These are phyloP conservation scores for Drosophila hydei DNA, from an alignment of 1,140 invertebrate genomes.

Conservation along the genomic window DNA sequence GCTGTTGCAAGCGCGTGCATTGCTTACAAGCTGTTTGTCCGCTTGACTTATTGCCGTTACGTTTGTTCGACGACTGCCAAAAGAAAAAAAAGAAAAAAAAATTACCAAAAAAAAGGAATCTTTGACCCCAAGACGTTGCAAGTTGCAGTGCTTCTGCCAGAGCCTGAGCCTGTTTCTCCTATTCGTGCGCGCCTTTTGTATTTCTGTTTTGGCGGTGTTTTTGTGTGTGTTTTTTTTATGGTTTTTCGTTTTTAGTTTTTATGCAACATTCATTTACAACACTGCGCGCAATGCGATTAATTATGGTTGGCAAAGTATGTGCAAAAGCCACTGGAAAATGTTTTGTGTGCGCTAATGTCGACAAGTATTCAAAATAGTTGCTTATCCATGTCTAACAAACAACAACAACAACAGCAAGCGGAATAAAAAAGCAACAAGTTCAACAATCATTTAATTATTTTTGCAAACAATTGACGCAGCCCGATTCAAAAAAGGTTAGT, in stretches of 20 bases:
- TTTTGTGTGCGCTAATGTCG: conserved; percentile 22
- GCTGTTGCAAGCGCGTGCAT: conserved; percentile 34
- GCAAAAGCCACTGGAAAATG: conserved; percentile 18
- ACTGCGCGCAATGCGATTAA: neutral
- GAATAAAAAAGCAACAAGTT: conserved; percentile 2
- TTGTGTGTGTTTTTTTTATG: conserved; percentile 9
- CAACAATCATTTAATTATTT: conserved; percentile 10
- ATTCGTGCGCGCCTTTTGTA: conserved; percentile 6
- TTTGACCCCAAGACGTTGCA: conserved; percentile 1
- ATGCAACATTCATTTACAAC: conserved; percentile 14
- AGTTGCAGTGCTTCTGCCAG: neutral
- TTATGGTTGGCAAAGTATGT: conserved; percentile 18
- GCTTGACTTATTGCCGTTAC: conserved; percentile 23
- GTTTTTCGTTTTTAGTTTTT: conserved; percentile 5
- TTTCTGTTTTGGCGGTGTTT: conserved; percentile 1
- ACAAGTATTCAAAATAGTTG: conserved; percentile 21
- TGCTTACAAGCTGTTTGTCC: neutral
- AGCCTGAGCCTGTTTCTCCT: neutral
- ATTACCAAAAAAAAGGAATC: too few species aligned
- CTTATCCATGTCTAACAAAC: neutral
- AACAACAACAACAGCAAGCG: neutral
- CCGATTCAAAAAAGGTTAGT: conserved; percentile 13
- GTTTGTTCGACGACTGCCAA: neutral
- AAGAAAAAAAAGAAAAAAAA: conserved; percentile 1
- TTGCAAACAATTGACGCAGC: conserved; percentile 16